phyloP scores from a whole-genome alignment of 2,888 invertebrate species.

The Dicycla oo region DNA sequence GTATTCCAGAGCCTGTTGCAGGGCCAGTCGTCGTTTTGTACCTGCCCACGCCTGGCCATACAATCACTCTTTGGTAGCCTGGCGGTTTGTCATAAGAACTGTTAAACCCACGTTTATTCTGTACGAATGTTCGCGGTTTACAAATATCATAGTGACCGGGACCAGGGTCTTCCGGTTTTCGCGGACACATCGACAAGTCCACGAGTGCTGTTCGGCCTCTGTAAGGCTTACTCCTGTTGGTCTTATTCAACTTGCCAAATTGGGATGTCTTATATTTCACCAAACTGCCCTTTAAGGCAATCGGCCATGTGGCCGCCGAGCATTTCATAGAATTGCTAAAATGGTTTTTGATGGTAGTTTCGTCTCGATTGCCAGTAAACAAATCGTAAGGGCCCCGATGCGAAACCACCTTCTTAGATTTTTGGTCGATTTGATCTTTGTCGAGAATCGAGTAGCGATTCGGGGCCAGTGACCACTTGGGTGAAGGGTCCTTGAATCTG shows the following conservation, averaged over 20 bases:
- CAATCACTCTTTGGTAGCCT: constrained; percentile 78
- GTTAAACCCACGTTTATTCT: constrained; percentile 79
- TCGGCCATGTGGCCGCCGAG: constrained; percentile 81
- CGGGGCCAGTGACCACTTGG: constrained; percentile 81
- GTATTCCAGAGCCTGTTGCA: constrained; percentile 47
- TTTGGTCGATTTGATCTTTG: constrained; percentile 79
- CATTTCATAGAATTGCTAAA: constrained; percentile 78
- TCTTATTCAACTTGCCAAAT: constrained; percentile 84
- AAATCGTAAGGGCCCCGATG: constrained; percentile 84
- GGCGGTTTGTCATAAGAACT: constrained; percentile 82
- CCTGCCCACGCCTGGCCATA: constrained; percentile 86
- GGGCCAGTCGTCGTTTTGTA: constrained; percentile 71
- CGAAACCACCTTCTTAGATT: constrained; percentile 81
- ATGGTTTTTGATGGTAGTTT: constrained; percentile 88
- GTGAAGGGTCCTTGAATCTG: constrained; percentile 77
- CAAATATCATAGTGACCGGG: constrained; percentile 84
- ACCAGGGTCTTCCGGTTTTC: constrained; percentile 87
- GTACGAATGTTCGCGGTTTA: constrained; percentile 70
- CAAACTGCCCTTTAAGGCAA: constrained; percentile 76
- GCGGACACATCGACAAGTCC: constrained; percentile 86
- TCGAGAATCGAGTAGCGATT: constrained; percentile 83
- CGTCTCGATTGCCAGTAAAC: constrained; percentile 88
- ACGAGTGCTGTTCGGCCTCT: constrained; percentile 85
- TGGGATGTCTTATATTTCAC: constrained; percentile 78
- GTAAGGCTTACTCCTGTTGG: constrained; percentile 77